Percentiles rank a stretch among this genome's conserved stretches.
Evolutionary conservation across 1,140 invertebrate genomes (phyloP).

Genomic region (Lysiphlebus fabarum): DNA sequence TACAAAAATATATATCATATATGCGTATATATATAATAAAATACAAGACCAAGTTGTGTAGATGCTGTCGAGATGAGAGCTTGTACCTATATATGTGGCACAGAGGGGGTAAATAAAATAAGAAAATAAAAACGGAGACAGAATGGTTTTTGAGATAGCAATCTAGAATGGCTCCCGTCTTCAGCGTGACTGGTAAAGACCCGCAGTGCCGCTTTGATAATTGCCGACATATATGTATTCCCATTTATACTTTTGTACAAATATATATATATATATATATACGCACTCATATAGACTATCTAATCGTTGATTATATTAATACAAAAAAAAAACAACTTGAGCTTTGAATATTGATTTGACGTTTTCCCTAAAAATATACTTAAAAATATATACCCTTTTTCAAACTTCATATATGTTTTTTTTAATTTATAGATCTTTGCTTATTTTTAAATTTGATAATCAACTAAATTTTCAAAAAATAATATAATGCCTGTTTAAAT

Average conservation of each 20-base stretch:
- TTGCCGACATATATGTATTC: constrained; percentile 34
- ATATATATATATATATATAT: too few relatives aligned
- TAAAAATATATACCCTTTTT: background rate
- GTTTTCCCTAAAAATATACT: constrained; percentile 30
- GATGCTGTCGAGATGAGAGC: too few relatives aligned
- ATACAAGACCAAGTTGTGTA: too few relatives aligned
- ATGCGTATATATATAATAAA: too few relatives aligned
- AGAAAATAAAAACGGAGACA: constrained; percentile 18
- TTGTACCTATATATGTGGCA: too few relatives aligned
- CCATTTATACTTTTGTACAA: background rate
- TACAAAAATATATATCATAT: too few relatives aligned
- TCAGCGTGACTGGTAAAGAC: constrained; percentile 44
- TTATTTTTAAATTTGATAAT: too few relatives aligned
- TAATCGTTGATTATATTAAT: background rate
- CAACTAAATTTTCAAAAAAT: too few relatives aligned
- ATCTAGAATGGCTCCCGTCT: constrained; percentile 47
- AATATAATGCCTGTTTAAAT: too few relatives aligned
- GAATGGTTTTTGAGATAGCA: constrained; percentile 33
- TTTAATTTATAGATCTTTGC: too few relatives aligned
- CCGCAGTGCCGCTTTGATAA: constrained; percentile 39
- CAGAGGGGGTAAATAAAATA: background rate
- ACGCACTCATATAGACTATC: background rate
- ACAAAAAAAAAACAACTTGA: constrained; percentile 14
- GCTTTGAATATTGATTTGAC: constrained; percentile 34
- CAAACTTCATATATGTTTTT: too few relatives aligned